Evolutionary conservation across 2,113 vertebrate genomes (phyloP).

Genomic region (Caloenas nicobarica): DNA sequence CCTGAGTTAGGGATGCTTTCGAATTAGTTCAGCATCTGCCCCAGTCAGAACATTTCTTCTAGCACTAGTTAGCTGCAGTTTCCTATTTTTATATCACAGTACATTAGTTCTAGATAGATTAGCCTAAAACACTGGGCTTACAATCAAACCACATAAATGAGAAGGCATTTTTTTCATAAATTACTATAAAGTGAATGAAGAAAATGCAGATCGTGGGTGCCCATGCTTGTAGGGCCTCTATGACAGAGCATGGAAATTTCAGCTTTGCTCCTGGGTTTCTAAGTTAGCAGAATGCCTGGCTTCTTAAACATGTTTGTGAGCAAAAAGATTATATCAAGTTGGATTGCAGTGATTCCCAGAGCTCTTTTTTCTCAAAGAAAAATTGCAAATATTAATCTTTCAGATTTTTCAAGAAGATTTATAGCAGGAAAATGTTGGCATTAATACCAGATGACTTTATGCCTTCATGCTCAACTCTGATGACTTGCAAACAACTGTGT

Average conservation of each 20-base stretch:
- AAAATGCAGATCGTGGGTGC: not conserved
- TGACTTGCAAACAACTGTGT: not conserved
- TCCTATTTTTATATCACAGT: not conserved
- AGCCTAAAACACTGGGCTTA: not conserved
- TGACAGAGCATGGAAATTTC: not conserved
- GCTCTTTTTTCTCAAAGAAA: not conserved
- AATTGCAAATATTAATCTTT: not conserved
- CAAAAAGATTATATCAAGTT: not conserved
- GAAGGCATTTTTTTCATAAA: not conserved
- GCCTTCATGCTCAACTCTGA: not conserved
- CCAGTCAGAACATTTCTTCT: not conserved
- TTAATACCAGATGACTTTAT: not conserved
- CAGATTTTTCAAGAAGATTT: not conserved
- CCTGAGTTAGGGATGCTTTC: not conserved
- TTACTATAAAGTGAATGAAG: not conserved
- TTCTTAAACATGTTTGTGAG: not conserved
- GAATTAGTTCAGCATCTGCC: not conserved
- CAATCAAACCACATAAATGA: not conserved
- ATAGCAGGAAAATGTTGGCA: not conserved
- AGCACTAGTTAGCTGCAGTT: not conserved
- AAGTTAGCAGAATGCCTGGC: not conserved
- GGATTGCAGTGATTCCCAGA: not conserved
- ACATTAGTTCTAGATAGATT: not conserved
- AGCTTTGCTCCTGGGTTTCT: not conserved
- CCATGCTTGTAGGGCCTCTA: not conserved